phyloP scores from a whole-genome alignment of 2,113 vertebrate genomes.

The Crotalus viridis region DNA sequence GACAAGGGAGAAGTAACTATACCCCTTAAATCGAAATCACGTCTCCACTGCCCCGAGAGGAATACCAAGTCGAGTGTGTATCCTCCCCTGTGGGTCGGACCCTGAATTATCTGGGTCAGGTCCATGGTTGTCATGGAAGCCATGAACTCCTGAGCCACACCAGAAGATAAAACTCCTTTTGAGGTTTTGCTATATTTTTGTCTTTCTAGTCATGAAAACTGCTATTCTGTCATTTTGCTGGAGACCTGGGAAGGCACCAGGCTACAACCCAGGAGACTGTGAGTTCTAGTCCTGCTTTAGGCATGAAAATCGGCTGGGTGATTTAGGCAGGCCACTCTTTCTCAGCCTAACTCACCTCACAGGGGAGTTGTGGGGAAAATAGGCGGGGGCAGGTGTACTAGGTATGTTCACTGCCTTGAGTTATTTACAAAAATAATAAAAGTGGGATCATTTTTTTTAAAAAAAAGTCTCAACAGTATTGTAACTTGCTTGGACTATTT shows the following conservation, averaged over 20 bases:
- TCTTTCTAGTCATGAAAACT: not conserved
- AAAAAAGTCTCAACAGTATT: not conserved
- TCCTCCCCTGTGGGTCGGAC: too few relatives aligned
- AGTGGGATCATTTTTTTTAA: not conserved
- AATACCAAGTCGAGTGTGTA: too few relatives aligned
- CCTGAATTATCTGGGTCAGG: too few relatives aligned
- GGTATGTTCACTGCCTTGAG: not conserved
- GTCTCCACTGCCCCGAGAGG: too few relatives aligned
- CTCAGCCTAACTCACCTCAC: not conserved
- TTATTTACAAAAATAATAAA: not conserved
- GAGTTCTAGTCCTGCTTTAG: not conserved
- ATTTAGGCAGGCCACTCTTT: not conserved
- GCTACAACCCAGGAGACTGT: not conserved
- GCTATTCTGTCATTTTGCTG: not conserved
- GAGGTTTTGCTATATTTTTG: not conserved
- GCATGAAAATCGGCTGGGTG: not conserved
- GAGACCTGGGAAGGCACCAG: not conserved
- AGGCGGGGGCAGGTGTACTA: not conserved
- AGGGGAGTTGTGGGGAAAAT: not conserved
- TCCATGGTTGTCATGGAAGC: too few relatives aligned
- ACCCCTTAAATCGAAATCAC: too few relatives aligned
- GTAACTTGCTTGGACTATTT: not conserved
- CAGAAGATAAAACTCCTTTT: not conserved
- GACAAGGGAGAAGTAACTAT: too few relatives aligned
- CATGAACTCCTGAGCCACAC: too few relatives aligned